Conservation (phyloP, 2,888 invertebrate genomes). For the Brachypalpus laphriformis region DNA sequence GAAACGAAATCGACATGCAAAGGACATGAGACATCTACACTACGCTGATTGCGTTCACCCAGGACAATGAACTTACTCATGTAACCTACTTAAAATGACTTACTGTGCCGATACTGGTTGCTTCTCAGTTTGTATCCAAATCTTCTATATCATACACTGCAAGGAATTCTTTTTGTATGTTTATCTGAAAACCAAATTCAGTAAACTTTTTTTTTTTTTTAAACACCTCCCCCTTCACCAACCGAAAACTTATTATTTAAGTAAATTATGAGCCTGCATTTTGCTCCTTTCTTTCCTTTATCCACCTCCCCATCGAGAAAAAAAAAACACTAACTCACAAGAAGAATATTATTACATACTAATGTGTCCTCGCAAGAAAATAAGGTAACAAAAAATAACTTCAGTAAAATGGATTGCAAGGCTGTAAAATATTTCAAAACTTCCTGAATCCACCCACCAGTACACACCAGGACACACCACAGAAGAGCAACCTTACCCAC, state of each 20-base stretch:
- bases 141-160: not conserved
- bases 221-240: not conserved
- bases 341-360: conserved; percentile 48
- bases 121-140: not conserved
- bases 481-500: conserved; percentile 21
- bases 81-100: no score
- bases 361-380: conserved; percentile 38
- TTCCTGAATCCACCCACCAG: conserved; percentile 28
- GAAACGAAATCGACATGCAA: no score
- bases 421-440: conserved; percentile 49
- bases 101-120: no score
- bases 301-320: not conserved
- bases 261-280: not conserved
- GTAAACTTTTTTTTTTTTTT: no score
- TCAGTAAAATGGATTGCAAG: conserved; percentile 25
- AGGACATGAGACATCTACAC: no score
- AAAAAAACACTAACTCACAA: conserved; percentile 22
- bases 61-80: no score
- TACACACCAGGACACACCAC: conserved; percentile 6
- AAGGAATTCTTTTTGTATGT: not conserved
- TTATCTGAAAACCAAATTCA: not conserved
- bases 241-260: not conserved
- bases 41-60: no score
- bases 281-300: not conserved
- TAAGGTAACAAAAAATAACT: not conserved